A percentile compares a stretch with the other conserved stretches of the same genome.
Conservation (phyloP, 1,140 invertebrate species). For the Muscidifurax raptorellus region DNA sequence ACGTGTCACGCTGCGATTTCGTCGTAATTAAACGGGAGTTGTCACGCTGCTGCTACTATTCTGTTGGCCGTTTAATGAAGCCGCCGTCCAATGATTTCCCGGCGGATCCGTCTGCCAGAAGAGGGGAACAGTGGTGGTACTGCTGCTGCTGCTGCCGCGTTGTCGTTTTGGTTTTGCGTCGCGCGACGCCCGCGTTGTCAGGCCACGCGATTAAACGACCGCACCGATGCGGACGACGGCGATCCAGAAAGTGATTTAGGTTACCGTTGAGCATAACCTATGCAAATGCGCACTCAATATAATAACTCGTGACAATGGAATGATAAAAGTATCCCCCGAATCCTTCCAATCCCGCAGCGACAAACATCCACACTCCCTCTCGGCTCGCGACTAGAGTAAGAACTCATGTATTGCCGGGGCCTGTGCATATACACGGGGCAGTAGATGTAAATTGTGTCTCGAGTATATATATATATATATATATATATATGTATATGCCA, state of each 20-base stretch:
- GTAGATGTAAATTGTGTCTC: constrained; percentile 17
- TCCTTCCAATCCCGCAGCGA: neutral
- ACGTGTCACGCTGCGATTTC: neutral
- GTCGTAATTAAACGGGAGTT: constrained; percentile 20
- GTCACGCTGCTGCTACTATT: no score
- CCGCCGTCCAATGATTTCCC: neutral
- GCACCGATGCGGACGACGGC: no score
- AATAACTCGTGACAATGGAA: no score
- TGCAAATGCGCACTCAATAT: no score
- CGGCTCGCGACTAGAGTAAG: neutral
- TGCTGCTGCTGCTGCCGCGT: neutral
- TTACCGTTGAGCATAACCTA: no score
- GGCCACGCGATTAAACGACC: neutral
- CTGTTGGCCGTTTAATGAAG: neutral
- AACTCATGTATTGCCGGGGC: neutral
- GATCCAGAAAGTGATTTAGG: no score
- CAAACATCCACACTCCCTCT: no score
- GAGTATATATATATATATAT: neutral
- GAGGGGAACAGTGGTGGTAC: neutral
- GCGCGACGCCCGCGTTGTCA: no score
- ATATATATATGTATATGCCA: no score
- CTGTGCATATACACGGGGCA: neutral
- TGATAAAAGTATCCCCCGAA: neutral
- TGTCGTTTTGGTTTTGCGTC: neutral
- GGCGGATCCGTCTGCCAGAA: neutral